Conservation (phyloP, 2,113 vertebrate genomes). For the Danionella cerebrum region DNA sequence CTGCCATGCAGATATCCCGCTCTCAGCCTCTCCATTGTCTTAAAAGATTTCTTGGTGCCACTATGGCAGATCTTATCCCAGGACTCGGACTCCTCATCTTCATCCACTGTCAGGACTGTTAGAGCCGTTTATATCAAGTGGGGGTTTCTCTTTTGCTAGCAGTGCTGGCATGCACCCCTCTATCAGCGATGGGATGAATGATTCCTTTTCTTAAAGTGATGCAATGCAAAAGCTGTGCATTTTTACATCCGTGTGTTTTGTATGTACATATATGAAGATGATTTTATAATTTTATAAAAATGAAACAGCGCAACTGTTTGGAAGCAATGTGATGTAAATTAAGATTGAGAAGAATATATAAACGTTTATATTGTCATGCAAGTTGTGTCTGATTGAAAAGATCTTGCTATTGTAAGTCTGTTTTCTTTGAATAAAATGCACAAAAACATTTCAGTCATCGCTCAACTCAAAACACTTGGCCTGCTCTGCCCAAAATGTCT, state of each 20-base stretch:
- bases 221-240: constrained; percentile 29
- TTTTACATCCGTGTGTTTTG: constrained; percentile 32
- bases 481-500: no score
- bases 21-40: not conserved
- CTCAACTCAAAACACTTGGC: no score
- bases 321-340: constrained; percentile 46
- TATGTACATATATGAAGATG: constrained; percentile 52
- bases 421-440: constrained; percentile 4
- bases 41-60: constrained; percentile 14
- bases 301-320: constrained; percentile 43
- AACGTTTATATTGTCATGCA: constrained; percentile 47
- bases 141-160: constrained; percentile 21
- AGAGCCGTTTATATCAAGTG: constrained; percentile 4
- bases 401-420: constrained; percentile 1
- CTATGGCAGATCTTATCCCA: constrained; percentile 14
- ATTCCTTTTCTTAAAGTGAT: constrained; percentile 24
- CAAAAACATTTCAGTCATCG: not conserved
- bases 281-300: constrained; percentile 65
- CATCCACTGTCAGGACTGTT: constrained; percentile 10
- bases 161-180: constrained; percentile 23
- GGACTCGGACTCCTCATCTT: not conserved
- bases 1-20: constrained; percentile 1
- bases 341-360: constrained; percentile 45
- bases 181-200: constrained; percentile 18
- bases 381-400: constrained; percentile 50